Percentiles rank a stretch among this genome's conserved stretches.
Evolutionary conservation across 2,113 vertebrate genomes (phyloP).

Genomic region (Spea bombifrons): DNA sequence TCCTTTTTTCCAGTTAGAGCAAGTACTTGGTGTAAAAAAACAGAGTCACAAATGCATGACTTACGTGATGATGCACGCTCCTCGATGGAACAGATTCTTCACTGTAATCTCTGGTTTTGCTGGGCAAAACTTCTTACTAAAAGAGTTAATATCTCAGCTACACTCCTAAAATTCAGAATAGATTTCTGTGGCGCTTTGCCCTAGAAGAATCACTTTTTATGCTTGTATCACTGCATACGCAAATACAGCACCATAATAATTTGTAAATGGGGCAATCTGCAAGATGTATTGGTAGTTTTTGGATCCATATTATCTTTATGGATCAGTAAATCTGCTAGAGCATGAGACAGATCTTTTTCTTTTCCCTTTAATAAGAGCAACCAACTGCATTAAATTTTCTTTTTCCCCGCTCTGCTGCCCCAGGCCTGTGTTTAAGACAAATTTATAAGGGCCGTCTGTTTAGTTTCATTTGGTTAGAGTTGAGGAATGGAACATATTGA

Average conservation of each 20-base stretch:
- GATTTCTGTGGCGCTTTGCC: conserved; percentile 6
- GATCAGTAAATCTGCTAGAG: conserved; percentile 38
- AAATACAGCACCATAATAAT: conserved; percentile 28
- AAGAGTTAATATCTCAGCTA: no score
- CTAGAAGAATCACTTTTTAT: neutral
- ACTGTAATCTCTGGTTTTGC: no score
- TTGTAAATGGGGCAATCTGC: conserved; percentile 30
- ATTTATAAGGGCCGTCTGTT: conserved; percentile 37
- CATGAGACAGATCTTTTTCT: conserved; percentile 12
- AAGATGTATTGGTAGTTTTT: conserved; percentile 23
- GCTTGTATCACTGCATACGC: conserved; percentile 31
- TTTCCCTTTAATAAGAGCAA: conserved; percentile 22
- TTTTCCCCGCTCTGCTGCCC: conserved; percentile 21
- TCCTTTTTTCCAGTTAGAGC: no score
- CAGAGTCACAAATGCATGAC: no score
- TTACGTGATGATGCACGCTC: no score
- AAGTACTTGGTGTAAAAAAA: no score
- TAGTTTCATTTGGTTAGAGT: conserved; percentile 29
- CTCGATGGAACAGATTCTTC: no score
- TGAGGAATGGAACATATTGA: neutral
- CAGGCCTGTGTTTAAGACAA: conserved; percentile 31
- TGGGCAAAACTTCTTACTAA: no score
- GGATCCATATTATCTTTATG: conserved; percentile 33
- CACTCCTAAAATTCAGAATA: no score
- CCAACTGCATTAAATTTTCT: conserved; percentile 25